Evolutionary conservation across 2,113 vertebrate species (phyloP).

Genomic region (Bolborhynchus lineola): DNA sequence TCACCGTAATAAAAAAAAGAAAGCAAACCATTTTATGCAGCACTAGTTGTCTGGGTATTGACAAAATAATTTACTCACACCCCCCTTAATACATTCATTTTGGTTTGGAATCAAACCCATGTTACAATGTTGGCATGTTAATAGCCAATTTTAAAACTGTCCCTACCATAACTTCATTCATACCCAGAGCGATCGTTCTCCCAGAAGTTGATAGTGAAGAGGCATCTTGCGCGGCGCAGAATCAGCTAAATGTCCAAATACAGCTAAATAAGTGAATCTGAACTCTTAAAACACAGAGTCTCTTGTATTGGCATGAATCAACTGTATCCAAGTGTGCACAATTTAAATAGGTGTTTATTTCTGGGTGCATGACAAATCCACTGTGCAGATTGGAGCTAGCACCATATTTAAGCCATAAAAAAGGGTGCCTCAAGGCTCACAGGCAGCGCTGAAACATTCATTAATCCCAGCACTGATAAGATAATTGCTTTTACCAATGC

Average conservation of each 20-base stretch:
- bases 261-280: slow-evolving; percentile 66
- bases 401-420: slow-evolving; percentile 46
- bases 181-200: slow-evolving; percentile 49
- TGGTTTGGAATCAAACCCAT: slow-evolving; percentile 72
- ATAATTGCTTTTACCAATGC: slow-evolving; percentile 52
- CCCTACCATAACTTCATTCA: slow-evolving; percentile 54
- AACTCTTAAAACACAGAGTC: not conserved
- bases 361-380: not conserved
- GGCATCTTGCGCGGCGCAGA: slow-evolving; percentile 21
- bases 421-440: slow-evolving; percentile 42
- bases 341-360: slow-evolving; percentile 13
- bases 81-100: slow-evolving; percentile 73
- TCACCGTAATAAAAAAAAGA: slow-evolving; percentile 71
- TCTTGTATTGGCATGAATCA: slow-evolving; percentile 32
- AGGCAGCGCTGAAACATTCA: slow-evolving; percentile 42
- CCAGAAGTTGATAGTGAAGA: slow-evolving; percentile 24
- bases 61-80: slow-evolving; percentile 78
- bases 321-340: not conserved
- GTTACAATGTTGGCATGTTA: slow-evolving; percentile 43
- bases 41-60: slow-evolving; percentile 72
- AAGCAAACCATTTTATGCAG: slow-evolving; percentile 66
- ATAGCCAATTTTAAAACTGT: slow-evolving; percentile 44
- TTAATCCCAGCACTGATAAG: slow-evolving; percentile 54
- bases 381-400: slow-evolving; percentile 46
- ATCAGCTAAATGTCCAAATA: slow-evolving; percentile 31